A percentile compares a stretch with the other conserved stretches of the same genome.
phyloP scores from a whole-genome alignment of 1,140 invertebrate species.

The Pissodes strobi region DNA sequence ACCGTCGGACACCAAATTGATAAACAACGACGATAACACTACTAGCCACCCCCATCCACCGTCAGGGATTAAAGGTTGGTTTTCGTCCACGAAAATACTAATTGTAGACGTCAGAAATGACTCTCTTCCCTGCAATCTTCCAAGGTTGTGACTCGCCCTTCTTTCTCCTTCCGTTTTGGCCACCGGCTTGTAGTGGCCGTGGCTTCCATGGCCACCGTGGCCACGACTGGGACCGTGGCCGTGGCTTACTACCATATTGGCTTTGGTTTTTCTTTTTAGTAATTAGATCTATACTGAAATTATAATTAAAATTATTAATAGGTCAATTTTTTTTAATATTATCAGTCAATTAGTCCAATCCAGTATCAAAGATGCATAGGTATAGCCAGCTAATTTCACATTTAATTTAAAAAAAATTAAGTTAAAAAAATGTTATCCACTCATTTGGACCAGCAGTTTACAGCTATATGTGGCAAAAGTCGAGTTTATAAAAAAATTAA shows the following conservation, averaged over 20 bases:
- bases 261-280: too few species aligned
- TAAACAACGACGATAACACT: conserved; percentile 79
- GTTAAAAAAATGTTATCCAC: too few species aligned
- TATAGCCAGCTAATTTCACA: too few species aligned
- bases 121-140: conserved; percentile 29
- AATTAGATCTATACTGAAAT: too few species aligned
- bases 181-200: conserved; percentile 7
- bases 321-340: too few species aligned
- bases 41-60: conserved; percentile 88
- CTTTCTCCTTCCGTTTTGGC: conserved; percentile 12
- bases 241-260: conserved; percentile 19
- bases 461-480: too few species aligned
- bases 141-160: conserved; percentile 16
- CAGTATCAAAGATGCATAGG: too few species aligned
- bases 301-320: too few species aligned
- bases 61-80: conserved; percentile 65
- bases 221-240: background rate
- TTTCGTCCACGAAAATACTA: conserved; percentile 14
- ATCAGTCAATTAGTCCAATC: too few species aligned
- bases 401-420: too few species aligned
- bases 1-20: conserved; percentile 92
- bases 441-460: too few species aligned
- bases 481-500: too few species aligned
- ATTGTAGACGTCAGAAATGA: conserved; percentile 32
- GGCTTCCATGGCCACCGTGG: background rate